Conservation (phyloP, 2,888 invertebrate species). For the Abrostola tripartita region DNA sequence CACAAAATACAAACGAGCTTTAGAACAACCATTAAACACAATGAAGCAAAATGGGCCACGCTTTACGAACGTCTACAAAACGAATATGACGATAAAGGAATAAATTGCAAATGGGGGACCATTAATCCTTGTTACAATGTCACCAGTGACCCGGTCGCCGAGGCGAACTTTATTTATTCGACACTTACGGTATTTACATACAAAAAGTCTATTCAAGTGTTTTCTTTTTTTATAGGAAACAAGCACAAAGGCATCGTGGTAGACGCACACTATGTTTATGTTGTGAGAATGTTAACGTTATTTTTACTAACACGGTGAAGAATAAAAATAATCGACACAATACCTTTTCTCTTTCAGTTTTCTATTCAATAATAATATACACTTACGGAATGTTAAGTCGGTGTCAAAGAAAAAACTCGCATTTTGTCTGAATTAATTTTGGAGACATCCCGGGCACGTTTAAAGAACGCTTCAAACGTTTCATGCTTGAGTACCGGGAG, state of each 20-base stretch:
- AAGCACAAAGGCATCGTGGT: conserved; percentile 29
- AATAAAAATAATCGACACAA: not conserved
- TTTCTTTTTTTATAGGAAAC: conserved; percentile 34
- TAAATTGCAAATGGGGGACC: conserved; percentile 69
- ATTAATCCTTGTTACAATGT: conserved; percentile 72
- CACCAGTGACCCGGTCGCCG: conserved; percentile 60
- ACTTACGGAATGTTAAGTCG: conserved; percentile 6
- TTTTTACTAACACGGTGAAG: conserved; percentile 21
- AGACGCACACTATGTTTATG: conserved; percentile 27
- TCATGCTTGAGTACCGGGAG: conserved; percentile 6
- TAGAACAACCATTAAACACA: conserved; percentile 53
- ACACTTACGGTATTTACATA: conserved; percentile 49
- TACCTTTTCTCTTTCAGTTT: too few species aligned
- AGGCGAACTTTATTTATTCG: conserved; percentile 57
- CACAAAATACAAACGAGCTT: conserved; percentile 46
- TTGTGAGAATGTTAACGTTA: conserved; percentile 18
- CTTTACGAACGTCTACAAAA: conserved; percentile 56
- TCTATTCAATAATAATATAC: conserved; percentile 6
- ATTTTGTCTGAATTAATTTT: conserved; percentile 27
- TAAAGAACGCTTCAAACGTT: conserved; percentile 4
- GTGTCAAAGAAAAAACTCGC: conserved; percentile 13
- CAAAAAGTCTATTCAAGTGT: conserved; percentile 45
- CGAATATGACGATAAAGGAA: conserved; percentile 64
- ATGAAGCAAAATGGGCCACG: conserved; percentile 58
- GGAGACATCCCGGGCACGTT: conserved; percentile 16